A percentile compares a stretch with the other conserved stretches of the same genome.
Evolutionary conservation across 2,888 invertebrate species (phyloP).

Genomic region (Platycheirus albimanus): DNA sequence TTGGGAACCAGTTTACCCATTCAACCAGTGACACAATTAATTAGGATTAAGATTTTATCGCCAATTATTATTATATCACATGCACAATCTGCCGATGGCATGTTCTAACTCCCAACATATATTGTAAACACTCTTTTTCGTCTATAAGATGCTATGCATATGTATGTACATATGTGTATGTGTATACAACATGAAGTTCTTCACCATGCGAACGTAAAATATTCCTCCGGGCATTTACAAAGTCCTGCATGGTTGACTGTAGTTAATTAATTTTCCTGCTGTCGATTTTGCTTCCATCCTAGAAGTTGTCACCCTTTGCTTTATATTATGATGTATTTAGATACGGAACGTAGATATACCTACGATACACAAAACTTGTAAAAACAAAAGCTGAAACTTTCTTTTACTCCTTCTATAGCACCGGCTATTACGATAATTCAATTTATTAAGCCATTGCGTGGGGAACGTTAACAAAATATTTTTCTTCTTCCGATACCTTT

Average conservation of each 20-base stretch:
- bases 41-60: conserved; percentile 72
- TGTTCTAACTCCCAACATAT: conserved; percentile 19
- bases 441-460: background rate
- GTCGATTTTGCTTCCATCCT: conserved; percentile 37
- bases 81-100: conserved; percentile 73
- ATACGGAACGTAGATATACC: background rate
- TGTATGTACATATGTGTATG: too few relatives aligned
- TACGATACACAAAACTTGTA: background rate
- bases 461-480: too few relatives aligned
- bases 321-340: background rate
- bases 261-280: conserved; percentile 73
- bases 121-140: background rate
- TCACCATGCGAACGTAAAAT: conserved; percentile 55
- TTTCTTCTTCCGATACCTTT: too few relatives aligned
- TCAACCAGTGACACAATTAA: conserved; percentile 71
- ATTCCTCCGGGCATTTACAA: conserved; percentile 69
- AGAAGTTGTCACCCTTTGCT: conserved; percentile 51
- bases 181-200: conserved; percentile 6
- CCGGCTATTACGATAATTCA: background rate
- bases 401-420: background rate
- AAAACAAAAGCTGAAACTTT: background rate
- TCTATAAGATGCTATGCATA: conserved; percentile 5
- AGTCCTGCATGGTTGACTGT: conserved; percentile 71
- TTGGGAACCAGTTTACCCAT: conserved; percentile 58
- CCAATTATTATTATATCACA: conserved; percentile 73